Conservation (phyloP, 2,797 vertebrate genomes). For the Myotis planiceps region DNA sequence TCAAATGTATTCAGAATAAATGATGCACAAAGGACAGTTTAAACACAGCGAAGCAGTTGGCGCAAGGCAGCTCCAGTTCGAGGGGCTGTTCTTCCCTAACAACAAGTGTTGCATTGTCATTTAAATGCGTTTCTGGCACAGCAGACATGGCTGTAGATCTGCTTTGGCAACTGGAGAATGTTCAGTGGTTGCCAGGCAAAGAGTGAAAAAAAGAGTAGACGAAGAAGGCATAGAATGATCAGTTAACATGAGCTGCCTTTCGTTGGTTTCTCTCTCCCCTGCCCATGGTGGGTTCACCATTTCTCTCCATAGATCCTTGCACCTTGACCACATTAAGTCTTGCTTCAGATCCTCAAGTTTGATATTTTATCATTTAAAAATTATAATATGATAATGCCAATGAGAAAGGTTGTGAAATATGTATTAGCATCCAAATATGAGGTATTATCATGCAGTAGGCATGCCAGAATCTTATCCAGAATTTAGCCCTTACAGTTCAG, state of each 20-base stretch:
- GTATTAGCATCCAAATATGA: not conserved
- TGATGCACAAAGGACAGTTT: constrained; percentile 67
- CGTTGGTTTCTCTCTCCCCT: not conserved
- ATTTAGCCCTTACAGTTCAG: not conserved
- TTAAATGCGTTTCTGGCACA: not conserved
- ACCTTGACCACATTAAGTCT: not conserved
- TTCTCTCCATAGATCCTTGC: not conserved
- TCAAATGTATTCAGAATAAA: constrained; percentile 73
- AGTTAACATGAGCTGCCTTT: not conserved
- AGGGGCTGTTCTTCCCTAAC: not conserved
- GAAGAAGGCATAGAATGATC: not conserved
- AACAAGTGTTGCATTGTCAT: constrained; percentile 31
- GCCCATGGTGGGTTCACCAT: accelerated
- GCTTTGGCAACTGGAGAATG: not conserved
- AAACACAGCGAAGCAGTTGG: constrained; percentile 49
- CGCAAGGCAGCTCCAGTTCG: constrained; percentile 14
- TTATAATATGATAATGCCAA: not conserved
- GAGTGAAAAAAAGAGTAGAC: not conserved
- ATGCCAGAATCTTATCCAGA: not conserved
- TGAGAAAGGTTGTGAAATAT: not conserved
- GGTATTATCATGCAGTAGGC: not conserved
- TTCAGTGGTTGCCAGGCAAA: not conserved
- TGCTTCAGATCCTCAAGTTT: not conserved
- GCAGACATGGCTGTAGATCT: not conserved
- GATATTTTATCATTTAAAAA: not conserved